Conservation (phyloP, 2,113 vertebrate species). For the Deroptyus accipitrinus region DNA sequence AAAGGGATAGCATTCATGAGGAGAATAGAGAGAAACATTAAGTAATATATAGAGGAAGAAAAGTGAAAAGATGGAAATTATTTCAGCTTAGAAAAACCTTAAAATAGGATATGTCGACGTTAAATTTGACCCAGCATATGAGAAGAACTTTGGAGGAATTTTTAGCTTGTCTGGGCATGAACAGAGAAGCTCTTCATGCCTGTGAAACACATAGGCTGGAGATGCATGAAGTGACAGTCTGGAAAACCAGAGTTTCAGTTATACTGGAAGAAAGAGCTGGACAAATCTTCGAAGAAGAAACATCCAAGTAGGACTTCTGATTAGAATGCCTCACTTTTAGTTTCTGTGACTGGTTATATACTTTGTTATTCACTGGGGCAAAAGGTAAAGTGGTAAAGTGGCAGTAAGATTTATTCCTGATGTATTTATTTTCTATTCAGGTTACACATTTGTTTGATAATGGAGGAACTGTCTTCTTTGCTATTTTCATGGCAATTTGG, state of each 20-base stretch:
- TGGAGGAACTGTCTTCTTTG: slow-evolving; percentile 85
- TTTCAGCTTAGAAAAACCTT: not conserved
- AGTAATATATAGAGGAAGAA: not conserved
- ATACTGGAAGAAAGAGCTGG: not conserved
- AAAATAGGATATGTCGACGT: not conserved
- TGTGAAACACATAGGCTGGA: not conserved
- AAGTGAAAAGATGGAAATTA: not conserved
- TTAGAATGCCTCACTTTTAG: not conserved
- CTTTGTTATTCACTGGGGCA: not conserved
- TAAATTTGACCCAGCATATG: not conserved
- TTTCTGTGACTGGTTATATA: not conserved
- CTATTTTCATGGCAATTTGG: slow-evolving; percentile 88
- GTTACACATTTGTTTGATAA: slow-evolving; percentile 86
- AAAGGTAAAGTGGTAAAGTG: not conserved
- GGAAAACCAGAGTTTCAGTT: not conserved
- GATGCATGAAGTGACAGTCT: not conserved
- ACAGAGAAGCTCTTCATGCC: not conserved
- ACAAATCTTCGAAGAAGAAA: not conserved
- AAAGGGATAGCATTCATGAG: not conserved
- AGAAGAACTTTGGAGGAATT: not conserved
- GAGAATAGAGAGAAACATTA: not conserved
- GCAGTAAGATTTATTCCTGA: not conserved
- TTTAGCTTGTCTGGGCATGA: not conserved
- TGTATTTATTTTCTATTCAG: slow-evolving; percentile 61
- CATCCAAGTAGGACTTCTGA: not conserved